Percentiles rank a stretch among this genome's conserved stretches.
Conservation (phyloP, 2,797 vertebrate genomes). For the Anguilla megastoma region DNA sequence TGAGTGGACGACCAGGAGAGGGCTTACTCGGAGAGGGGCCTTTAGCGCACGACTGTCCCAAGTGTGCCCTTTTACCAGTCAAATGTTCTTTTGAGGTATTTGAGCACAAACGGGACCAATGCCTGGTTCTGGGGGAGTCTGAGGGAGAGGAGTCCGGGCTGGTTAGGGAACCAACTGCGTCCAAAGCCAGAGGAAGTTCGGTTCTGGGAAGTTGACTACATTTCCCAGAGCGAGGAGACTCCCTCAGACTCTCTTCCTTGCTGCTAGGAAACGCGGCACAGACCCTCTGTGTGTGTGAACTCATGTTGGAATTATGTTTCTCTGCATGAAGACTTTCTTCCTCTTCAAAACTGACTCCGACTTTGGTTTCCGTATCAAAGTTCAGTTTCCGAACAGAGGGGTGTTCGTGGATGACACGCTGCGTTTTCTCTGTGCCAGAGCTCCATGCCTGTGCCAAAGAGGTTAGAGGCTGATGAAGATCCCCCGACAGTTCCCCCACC, state of each 20-base stretch:
- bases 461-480: neutral
- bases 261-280: slow-evolving; percentile 12
- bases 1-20: neutral
- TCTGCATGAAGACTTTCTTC: slow-evolving; percentile 34
- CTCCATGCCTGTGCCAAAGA: neutral
- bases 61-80: neutral
- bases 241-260: slow-evolving; percentile 33
- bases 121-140: slow-evolving; percentile 46
- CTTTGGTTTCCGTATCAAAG: slow-evolving; percentile 47
- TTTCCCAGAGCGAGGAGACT: slow-evolving; percentile 49
- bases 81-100: slow-evolving; percentile 23
- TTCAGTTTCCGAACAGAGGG: slow-evolving; percentile 46
- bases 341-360: slow-evolving; percentile 1
- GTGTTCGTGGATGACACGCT: slow-evolving; percentile 1
- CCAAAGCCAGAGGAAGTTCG: slow-evolving; percentile 29
- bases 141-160: slow-evolving; percentile 22
- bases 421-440: neutral
- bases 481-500: neutral
- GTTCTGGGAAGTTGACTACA: neutral
- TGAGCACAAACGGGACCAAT: slow-evolving; percentile 23
- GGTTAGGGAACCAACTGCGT: slow-evolving; percentile 17
- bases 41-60: slow-evolving; percentile 38
- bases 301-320: neutral
- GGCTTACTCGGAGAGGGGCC: neutral
- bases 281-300: neutral